These are phyloP conservation scores for Boloria euphrosyne DNA, from an alignment of 2,888 invertebrate genomes.

Conservation along the genomic window DNA sequence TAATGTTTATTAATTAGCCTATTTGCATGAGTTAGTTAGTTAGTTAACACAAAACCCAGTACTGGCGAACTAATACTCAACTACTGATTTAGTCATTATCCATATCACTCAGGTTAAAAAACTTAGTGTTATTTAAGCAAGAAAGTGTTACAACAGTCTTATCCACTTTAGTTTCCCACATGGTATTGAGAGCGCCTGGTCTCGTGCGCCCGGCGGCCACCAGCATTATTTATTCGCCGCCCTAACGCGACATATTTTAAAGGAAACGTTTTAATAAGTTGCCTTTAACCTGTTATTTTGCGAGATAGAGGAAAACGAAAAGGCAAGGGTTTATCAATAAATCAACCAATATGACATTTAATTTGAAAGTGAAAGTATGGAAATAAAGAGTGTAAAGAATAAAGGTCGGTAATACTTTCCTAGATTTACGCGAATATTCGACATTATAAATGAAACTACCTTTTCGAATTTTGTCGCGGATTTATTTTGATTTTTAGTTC, in stretches of 20 bases:
- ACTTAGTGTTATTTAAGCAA: background rate
- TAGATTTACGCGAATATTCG: too few relatives aligned
- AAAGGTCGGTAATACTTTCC: too few relatives aligned
- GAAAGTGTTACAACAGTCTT: conserved; percentile 13
- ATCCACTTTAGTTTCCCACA: conserved; percentile 37
- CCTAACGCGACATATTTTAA: conserved; percentile 79
- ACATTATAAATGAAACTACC: too few relatives aligned
- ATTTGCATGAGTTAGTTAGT: too few relatives aligned
- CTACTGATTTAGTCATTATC: too few relatives aligned
- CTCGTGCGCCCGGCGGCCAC: conserved; percentile 48
- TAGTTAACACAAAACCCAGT: too few relatives aligned
- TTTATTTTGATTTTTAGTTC: too few relatives aligned
- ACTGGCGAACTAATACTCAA: too few relatives aligned
- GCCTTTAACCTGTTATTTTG: conserved; percentile 64
- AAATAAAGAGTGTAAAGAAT: background rate
- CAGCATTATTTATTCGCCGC: conserved; percentile 71
- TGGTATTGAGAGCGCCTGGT: conserved; percentile 40
- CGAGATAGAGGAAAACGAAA: conserved; percentile 46
- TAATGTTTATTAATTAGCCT: too few relatives aligned
- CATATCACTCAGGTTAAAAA: background rate
- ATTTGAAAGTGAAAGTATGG: background rate
- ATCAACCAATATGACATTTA: background rate
- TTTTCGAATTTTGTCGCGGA: too few relatives aligned
- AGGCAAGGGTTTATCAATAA: conserved; percentile 17
- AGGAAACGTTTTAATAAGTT: conserved; percentile 78